A percentile compares a stretch with the other conserved stretches of the same genome.
Evolutionary conservation across 2,888 invertebrate genomes (phyloP).

Genomic region (Argyresthia albistria): DNA sequence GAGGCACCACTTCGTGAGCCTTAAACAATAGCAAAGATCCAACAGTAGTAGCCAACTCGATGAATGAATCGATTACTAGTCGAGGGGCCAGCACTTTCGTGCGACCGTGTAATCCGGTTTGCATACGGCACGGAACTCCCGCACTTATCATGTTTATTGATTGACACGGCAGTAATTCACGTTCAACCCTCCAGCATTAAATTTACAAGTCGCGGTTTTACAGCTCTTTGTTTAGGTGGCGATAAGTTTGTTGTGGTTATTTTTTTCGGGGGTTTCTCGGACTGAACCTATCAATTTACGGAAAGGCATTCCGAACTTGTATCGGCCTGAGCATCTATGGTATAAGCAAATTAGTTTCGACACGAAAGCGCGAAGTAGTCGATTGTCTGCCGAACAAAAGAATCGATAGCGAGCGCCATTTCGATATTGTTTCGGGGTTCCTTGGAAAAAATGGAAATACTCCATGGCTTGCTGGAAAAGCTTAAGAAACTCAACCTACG

Average conservation of each 20-base stretch:
- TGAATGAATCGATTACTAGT: slow-evolving; percentile 10
- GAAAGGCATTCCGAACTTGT: slow-evolving; percentile 14
- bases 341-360: slow-evolving; percentile 67
- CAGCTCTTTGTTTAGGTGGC: slow-evolving; percentile 35
- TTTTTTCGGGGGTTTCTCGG: slow-evolving; percentile 9
- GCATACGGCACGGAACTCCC: slow-evolving; percentile 62
- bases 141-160: slow-evolving; percentile 72
- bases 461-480: not conserved
- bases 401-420: slow-evolving; percentile 54
- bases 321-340: slow-evolving; percentile 51
- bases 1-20: no score
- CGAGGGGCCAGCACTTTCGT: slow-evolving; percentile 24
- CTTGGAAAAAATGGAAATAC: not conserved
- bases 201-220: slow-evolving; percentile 52
- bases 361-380: slow-evolving; percentile 53
- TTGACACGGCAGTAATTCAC: slow-evolving; percentile 68
- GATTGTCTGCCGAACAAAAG: slow-evolving; percentile 58
- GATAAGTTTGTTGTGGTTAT: slow-evolving; percentile 40
- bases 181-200: slow-evolving; percentile 34
- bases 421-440: slow-evolving; percentile 29
- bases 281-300: slow-evolving; percentile 45
- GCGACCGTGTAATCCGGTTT: slow-evolving; percentile 58
- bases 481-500: not conserved
- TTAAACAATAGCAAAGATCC: no score
- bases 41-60: slow-evolving; percentile 1